Evolutionary conservation across 2,113 vertebrate species (phyloP).

Genomic region (Rhinopithecus roxellana): DNA sequence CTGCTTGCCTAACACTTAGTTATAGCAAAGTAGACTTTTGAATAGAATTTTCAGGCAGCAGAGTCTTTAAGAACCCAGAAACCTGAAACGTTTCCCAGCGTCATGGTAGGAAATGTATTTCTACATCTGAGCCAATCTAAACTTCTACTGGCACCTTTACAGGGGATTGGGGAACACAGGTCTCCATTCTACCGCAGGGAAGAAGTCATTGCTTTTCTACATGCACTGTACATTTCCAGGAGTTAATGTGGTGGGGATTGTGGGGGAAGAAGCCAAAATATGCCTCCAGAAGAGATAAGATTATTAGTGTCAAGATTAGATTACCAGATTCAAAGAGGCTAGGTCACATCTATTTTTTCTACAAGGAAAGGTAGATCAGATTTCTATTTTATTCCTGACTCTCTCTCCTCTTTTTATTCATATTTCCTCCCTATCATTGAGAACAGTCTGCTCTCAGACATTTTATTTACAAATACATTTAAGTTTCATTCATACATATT

Average conservation of each 20-base stretch:
- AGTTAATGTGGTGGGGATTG: background rate
- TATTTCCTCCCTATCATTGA: background rate
- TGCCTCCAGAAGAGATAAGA: background rate
- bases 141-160: background rate
- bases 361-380: background rate
- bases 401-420: background rate
- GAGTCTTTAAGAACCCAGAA: conserved; percentile 26
- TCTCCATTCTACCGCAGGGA: background rate
- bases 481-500: background rate
- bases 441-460: background rate
- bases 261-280: conserved; percentile 11
- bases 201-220: background rate
- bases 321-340: conserved; percentile 31
- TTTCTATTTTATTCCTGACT: conserved; percentile 7
- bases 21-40: conserved; percentile 22
- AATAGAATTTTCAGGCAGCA: background rate
- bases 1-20: conserved; percentile 10
- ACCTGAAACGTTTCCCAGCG: conserved; percentile 3
- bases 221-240: background rate
- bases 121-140: background rate
- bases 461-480: conserved; percentile 47
- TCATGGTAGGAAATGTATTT: conserved; percentile 38
- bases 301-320: conserved; percentile 29
- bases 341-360: background rate
- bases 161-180: background rate